These are phyloP conservation scores for Glandiceps talaboti DNA, from an alignment of 53 echinoderm and acorn worm species.

Conservation along the genomic window DNA sequence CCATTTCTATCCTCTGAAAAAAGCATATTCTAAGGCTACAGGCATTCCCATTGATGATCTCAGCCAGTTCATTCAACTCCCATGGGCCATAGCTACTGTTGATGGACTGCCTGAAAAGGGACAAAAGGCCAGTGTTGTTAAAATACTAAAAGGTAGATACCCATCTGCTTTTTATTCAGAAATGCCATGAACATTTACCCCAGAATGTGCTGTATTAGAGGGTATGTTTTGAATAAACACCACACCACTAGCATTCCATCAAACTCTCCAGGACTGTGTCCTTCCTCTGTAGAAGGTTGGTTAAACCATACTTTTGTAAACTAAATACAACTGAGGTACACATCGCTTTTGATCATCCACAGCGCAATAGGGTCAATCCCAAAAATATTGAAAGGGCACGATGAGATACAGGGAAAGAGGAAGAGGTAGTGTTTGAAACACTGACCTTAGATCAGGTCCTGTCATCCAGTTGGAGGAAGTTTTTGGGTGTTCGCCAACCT, in stretches of 20 bases:
- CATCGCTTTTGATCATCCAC: background rate
- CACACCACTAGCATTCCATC: slow-evolving; percentile 23
- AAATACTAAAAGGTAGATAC: slow-evolving; percentile 9
- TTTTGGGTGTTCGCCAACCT: background rate
- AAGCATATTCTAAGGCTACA: slow-evolving; percentile 17
- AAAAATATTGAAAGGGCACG: background rate
- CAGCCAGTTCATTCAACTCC: slow-evolving; percentile 18
- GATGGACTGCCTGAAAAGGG: slow-evolving; percentile 32
- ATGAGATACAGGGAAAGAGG: background rate
- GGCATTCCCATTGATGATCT: slow-evolving; percentile 9
- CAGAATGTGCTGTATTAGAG: slow-evolving; percentile 21
- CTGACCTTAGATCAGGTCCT: background rate
- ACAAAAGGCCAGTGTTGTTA: slow-evolving; percentile 4
- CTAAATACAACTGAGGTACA: background rate
- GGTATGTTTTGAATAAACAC: slow-evolving; percentile 45
- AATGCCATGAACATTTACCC: background rate
- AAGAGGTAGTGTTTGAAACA: background rate
- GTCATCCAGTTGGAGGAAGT: background rate
- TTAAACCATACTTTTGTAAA: slow-evolving; percentile 1
- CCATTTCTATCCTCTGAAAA: slow-evolving; percentile 2
- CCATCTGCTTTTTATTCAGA: slow-evolving; percentile 6
- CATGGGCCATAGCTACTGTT: slow-evolving; percentile 14
- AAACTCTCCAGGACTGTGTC: slow-evolving; percentile 21
- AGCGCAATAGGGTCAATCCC: background rate
- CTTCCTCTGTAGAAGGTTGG: slow-evolving; percentile 29